Conservation (phyloP, 2,888 invertebrate genomes). For the Quadroppia sp. region DNA sequence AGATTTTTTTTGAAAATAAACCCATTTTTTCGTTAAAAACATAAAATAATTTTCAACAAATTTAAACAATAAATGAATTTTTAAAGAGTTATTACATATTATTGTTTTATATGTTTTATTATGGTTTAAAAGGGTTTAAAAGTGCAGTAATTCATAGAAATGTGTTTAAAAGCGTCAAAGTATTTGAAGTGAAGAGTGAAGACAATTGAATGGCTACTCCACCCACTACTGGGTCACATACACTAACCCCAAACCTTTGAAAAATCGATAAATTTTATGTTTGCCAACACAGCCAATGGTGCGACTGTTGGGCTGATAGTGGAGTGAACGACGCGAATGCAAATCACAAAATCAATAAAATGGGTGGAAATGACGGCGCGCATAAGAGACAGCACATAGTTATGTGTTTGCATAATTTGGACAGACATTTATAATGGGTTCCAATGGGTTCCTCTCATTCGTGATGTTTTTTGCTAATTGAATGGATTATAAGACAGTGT, state of each 20-base stretch:
- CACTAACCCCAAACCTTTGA: slow-evolving; percentile 3
- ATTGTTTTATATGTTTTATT: too few relatives aligned
- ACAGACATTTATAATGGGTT: background rate
- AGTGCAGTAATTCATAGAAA: background rate
- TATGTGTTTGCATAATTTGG: background rate
- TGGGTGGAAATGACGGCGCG: background rate
- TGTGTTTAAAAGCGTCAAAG: background rate
- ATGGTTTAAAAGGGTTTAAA: too few relatives aligned
- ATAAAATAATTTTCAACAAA: too few relatives aligned
- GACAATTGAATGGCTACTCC: background rate
- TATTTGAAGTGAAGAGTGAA: background rate
- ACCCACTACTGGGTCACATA: background rate
- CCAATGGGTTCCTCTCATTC: background rate
- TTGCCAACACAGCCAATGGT: background rate
- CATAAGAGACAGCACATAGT: background rate
- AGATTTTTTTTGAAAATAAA: too few relatives aligned
- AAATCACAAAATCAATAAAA: background rate
- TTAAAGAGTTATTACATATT: too few relatives aligned
- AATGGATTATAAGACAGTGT: slow-evolving; percentile 6
- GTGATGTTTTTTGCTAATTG: background rate
- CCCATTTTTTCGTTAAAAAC: too few relatives aligned
- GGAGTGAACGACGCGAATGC: background rate
- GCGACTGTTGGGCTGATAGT: background rate
- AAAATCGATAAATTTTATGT: slow-evolving; percentile 11
- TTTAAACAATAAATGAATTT: too few relatives aligned